Base-by-base conservation (phyloP, 1,140 invertebrate genomes). In the Panulirus ornatus region DNA sequence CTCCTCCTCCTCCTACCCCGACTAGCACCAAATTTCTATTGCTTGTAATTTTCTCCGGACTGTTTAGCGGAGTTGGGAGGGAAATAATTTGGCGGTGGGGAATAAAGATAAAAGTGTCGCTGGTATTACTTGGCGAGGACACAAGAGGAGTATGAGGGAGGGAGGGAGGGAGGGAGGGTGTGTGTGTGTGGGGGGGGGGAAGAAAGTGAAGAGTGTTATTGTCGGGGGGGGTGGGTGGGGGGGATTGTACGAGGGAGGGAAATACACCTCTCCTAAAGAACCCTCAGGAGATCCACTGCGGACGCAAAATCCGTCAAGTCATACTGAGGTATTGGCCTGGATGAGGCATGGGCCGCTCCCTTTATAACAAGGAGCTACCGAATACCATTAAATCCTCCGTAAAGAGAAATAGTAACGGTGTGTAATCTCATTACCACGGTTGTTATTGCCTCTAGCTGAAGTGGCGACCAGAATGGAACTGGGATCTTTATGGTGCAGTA, bases 61-160 rank as follows among this genome's bases (percentile, higher is more conserved):
- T 51, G 47, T 83, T 63, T 58, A 40, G 81, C 54, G 81, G 81
- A 83, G 81, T 83, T 83, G 81, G 81, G 38, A n/a, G n/a, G 51
- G 81, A 63, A 83, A 83, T 83, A 63, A 83, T 83, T 83, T 83
- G 58, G 51, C 58, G 51, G 16, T n/a, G 51, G 51, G 44, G 66
- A 83, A 83, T 83, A 83, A 83, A 83, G 58, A 83, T 83, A 83
- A 83, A 83, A 58, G 51, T 83, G 81, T 83, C 81, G 81, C 36
- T 36, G n/a, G 58, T 54, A 83, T 83, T 83, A 83, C 81, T 63
- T 83, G 27, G n/a, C n/a, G n/a, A n/a, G n/a, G n/a, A 34, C 38
- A 34, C n/a, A 73, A 58, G 70, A 54, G 44, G 84, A 38, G 44
- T 11, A 5, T 11, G 79, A 70, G 27, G 58, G 36, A 6, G 58